A percentile compares a stretch with the other conserved stretches of the same genome.
These are phyloP conservation scores for Tympanuchus pallidicinctus DNA, from an alignment of 2,113 vertebrate species.

Conservation along the genomic window DNA sequence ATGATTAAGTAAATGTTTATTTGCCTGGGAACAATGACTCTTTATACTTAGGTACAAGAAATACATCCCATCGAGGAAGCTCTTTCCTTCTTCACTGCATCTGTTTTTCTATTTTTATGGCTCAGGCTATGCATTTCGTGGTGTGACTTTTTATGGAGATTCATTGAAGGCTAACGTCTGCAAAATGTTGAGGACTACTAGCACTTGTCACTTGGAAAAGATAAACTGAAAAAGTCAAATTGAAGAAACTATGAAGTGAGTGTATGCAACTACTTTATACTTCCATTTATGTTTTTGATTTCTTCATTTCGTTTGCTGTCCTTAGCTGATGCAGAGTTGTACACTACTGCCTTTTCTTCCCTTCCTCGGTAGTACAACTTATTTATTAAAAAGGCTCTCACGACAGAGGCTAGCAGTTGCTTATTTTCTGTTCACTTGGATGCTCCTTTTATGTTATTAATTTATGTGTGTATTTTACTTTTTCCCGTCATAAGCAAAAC, in stretches of 20 bases:
- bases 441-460: not conserved
- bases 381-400: not conserved
- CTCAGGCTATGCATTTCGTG: not conserved
- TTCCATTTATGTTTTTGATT: not conserved
- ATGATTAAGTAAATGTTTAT: not conserved
- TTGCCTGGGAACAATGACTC: not conserved
- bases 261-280: not conserved
- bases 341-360: not conserved
- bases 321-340: not conserved
- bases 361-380: not conserved
- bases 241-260: not conserved
- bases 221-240: not conserved
- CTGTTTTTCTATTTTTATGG: not conserved
- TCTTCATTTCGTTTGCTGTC: not conserved
- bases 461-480: not conserved
- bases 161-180: not conserved
- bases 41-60: not conserved
- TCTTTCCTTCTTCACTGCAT: not conserved
- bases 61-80: rapidly evolving
- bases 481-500: not conserved
- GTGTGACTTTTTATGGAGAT: not conserved
- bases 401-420: not conserved
- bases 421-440: not conserved
- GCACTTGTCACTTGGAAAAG: not conserved
- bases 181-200: not conserved